Evolutionary conservation across 2,888 invertebrate species (phyloP).

Genomic region (Meliscaeva auricollis): DNA sequence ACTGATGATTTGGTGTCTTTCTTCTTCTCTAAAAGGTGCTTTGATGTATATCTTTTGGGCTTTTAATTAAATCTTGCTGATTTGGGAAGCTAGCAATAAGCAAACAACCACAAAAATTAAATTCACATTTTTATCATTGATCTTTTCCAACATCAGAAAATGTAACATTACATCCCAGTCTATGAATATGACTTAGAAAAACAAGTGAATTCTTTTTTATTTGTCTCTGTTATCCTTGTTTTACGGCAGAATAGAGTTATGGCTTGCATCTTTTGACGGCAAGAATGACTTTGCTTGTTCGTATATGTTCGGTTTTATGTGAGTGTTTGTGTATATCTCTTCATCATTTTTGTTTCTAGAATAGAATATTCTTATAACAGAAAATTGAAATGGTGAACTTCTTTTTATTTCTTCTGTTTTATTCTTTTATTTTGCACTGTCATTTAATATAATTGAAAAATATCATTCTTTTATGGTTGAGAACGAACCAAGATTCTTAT

Average conservation of each 20-base stretch:
- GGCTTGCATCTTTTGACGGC: conserved; percentile 42
- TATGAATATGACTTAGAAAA: not conserved
- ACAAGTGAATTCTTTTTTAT: conserved; percentile 25
- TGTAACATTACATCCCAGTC: not conserved
- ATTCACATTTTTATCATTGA: too few species aligned
- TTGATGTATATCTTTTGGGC: too few species aligned
- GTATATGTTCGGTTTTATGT: conserved; percentile 35
- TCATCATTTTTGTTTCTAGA: not conserved
- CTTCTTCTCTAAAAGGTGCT: too few species aligned
- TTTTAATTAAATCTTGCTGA: too few species aligned
- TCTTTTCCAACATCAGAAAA: too few species aligned
- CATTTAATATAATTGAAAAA: conserved; percentile 75
- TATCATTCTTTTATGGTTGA: conserved; percentile 62
- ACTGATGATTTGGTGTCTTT: too few species aligned
- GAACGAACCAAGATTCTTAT: conserved; percentile 55
- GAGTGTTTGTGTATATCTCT: conserved; percentile 15
- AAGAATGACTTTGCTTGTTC: not conserved
- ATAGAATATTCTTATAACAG: conserved; percentile 38
- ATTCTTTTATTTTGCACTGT: conserved; percentile 40
- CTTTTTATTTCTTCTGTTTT: not conserved
- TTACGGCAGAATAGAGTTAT: conserved; percentile 46
- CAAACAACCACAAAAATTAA: too few species aligned
- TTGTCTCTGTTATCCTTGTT: conserved; percentile 12
- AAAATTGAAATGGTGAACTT: conserved; percentile 56
- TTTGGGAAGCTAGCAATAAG: too few species aligned